Conservation (phyloP, 1,140 invertebrate species). For the Drosophila sp. region DNA sequence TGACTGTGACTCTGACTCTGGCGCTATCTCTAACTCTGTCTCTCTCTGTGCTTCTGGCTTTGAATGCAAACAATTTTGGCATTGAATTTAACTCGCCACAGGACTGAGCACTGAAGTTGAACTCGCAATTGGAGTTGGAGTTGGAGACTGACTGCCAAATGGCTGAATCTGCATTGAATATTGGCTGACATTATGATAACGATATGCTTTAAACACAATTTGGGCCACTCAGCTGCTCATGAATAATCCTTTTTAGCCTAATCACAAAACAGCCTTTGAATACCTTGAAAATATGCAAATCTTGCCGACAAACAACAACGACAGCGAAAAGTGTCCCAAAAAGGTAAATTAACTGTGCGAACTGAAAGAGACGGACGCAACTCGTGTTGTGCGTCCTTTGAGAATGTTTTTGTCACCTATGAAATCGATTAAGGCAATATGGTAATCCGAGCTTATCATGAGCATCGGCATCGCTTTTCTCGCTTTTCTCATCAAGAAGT, state of each 20-base stretch:
- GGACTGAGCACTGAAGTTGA: background rate
- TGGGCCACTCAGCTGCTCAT: slow-evolving; percentile 61
- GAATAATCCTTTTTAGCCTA: slow-evolving; percentile 76
- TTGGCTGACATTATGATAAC: slow-evolving; percentile 50
- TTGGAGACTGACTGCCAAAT: slow-evolving; percentile 50
- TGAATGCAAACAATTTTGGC: slow-evolving; percentile 49
- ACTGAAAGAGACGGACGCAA: too few species aligned
- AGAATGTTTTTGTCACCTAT: slow-evolving; percentile 77
- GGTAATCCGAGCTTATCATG: slow-evolving; percentile 19
- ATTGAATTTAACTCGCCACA: slow-evolving; percentile 27
- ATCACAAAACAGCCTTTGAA: slow-evolving; percentile 33
- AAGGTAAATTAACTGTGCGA: slow-evolving; percentile 61
- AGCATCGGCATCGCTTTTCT: background rate
- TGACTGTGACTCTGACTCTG: background rate
- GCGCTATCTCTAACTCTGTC: background rate
- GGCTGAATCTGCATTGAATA: slow-evolving; percentile 26
- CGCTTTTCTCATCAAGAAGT: slow-evolving; percentile 21
- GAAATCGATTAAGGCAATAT: slow-evolving; percentile 71
- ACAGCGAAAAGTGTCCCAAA: slow-evolving; percentile 54
- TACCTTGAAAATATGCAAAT: slow-evolving; percentile 63
- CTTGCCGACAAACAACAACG: slow-evolving; percentile 7
- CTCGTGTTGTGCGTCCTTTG: slow-evolving; percentile 5
- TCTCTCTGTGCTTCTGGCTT: background rate
- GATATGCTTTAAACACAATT: slow-evolving; percentile 56
- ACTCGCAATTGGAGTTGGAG: background rate